Conservation (phyloP, 2,797 vertebrate genomes). For the Thalassophryne amazonica region DNA sequence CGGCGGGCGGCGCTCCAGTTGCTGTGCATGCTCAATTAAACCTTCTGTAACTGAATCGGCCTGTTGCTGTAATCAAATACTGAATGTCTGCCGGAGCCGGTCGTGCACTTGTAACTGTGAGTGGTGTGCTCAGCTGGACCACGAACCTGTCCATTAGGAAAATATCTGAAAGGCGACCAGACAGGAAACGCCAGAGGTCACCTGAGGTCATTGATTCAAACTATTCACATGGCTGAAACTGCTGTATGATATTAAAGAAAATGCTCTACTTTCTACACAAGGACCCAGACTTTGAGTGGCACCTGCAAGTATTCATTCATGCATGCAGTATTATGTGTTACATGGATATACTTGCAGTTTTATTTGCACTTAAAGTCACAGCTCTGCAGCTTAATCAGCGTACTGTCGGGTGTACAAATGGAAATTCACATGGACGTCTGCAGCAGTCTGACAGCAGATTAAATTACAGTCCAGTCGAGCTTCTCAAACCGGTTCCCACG, state of each 20-base stretch:
- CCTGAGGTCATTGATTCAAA: neutral
- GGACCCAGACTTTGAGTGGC: no score
- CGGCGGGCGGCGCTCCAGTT: constrained; percentile 47
- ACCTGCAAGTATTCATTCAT: no score
- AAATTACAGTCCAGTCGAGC: constrained; percentile 4
- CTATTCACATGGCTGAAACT: no score
- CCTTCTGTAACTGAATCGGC: constrained; percentile 65
- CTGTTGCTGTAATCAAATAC: constrained; percentile 69
- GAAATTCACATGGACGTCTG: neutral
- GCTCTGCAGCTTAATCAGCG: no score
- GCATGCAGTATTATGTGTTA: no score
- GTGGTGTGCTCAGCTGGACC: constrained; percentile 70
- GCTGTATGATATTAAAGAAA: no score
- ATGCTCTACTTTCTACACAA: no score
- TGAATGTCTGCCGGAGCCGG: constrained; percentile 45
- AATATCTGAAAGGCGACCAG: constrained; percentile 24
- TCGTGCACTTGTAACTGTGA: constrained; percentile 39
- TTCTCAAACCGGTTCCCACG: constrained; percentile 20
- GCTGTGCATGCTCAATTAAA: constrained; percentile 56
- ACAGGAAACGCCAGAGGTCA: constrained; percentile 4
- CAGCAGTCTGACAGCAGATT: neutral
- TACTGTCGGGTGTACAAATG: no score
- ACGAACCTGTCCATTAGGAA: constrained; percentile 31
- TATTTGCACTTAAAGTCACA: no score
- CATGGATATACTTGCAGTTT: no score